A percentile compares a stretch with the other conserved stretches of the same genome.
phyloP scores from a whole-genome alignment of 1,140 invertebrate species.

The Pissodes strobi region DNA sequence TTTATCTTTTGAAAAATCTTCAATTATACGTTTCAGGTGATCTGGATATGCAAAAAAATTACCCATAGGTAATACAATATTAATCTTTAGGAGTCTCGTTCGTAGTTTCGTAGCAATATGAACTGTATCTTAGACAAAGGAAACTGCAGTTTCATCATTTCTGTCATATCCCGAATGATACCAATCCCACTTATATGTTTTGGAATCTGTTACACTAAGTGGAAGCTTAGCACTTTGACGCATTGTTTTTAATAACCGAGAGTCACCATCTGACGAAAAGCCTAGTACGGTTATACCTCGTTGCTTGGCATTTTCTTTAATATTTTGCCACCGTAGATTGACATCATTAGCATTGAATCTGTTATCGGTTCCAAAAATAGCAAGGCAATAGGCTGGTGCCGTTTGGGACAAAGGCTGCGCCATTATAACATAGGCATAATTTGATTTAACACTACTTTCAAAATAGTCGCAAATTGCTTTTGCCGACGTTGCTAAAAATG shows the following conservation, averaged over 20 bases:
- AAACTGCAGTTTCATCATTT: neutral
- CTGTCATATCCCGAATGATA: neutral
- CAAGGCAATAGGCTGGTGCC: constrained; percentile 24
- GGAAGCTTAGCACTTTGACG: neutral
- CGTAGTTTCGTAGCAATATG: constrained; percentile 25
- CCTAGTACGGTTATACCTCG: constrained; percentile 16
- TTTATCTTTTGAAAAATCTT: constrained; percentile 13
- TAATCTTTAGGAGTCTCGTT: constrained; percentile 20
- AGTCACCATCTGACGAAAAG: constrained; percentile 32
- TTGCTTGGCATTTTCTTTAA: neutral
- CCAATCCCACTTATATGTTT: constrained; percentile 7
- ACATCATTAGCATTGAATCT: constrained; percentile 25
- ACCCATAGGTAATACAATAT: constrained; percentile 12
- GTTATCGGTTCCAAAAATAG: constrained; percentile 28
- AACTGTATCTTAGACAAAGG: constrained; percentile 19
- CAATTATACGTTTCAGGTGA: constrained; percentile 7
- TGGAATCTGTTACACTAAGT: neutral
- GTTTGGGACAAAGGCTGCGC: constrained; percentile 18
- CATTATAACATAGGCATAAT: constrained; percentile 19
- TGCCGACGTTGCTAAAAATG: constrained; percentile 6
- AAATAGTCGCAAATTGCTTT: constrained; percentile 1
- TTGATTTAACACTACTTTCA: constrained; percentile 3
- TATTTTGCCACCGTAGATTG: constrained; percentile 7
- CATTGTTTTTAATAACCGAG: constrained; percentile 23
- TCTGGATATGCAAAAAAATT: neutral